Conservation (phyloP, 2,797 vertebrate genomes). For the Dipus sagitta region DNA sequence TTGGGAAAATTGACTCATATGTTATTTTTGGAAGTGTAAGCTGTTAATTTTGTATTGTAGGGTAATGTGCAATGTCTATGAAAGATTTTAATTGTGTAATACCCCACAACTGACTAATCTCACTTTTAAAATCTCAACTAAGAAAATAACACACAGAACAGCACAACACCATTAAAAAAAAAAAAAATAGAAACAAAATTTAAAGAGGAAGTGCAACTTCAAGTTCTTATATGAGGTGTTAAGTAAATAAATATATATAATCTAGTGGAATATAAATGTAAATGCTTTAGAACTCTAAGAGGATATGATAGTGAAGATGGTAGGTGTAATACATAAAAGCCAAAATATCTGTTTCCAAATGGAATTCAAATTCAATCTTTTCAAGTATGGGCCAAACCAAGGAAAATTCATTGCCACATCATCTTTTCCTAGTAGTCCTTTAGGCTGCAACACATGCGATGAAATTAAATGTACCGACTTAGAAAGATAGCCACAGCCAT, state of each 20-base stretch:
- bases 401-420: neutral
- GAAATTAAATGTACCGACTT: neutral
- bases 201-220: neutral
- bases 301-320: neutral
- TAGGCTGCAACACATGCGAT: neutral
- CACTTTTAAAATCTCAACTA: neutral
- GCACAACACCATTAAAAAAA: neutral
- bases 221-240: neutral
- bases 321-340: neutral
- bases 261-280: neutral
- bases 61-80: neutral
- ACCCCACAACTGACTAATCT: neutral
- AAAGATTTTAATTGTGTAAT: neutral
- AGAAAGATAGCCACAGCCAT: neutral
- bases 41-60: neutral
- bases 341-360: neutral
- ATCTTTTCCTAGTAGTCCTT: neutral
- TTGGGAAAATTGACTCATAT: neutral
- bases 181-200: neutral
- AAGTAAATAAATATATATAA: neutral
- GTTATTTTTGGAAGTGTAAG: conserved; percentile 8
- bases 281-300: neutral
- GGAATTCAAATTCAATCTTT: neutral
- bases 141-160: neutral
- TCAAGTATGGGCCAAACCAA: neutral